A percentile compares a stretch with the other conserved stretches of the same genome.
phyloP scores from a whole-genome alignment of 2,888 invertebrate genomes.

The Drosophila tripunctata region DNA sequence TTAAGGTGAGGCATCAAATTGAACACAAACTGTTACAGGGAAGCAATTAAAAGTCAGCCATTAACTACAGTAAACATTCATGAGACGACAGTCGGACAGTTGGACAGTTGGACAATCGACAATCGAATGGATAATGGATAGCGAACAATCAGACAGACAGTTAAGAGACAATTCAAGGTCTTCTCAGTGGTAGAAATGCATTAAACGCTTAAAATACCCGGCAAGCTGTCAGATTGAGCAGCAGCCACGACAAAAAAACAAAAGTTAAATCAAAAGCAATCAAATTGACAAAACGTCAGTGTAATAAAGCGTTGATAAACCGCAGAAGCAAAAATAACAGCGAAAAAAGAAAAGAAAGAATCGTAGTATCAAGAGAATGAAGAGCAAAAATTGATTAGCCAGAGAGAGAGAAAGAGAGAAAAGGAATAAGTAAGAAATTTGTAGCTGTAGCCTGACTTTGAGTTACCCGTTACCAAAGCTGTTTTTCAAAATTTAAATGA shows the following conservation, averaged over 20 bases:
- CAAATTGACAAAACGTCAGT: conserved; percentile 83
- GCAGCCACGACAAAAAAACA: conserved; percentile 20
- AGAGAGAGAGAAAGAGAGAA: conserved; percentile 4
- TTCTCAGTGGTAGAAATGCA: conserved; percentile 48
- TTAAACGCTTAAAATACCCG: conserved; percentile 49
- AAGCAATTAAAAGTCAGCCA: conserved; percentile 64
- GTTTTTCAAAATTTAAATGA: no score
- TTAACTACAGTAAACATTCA: conserved; percentile 55
- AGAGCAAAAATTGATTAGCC: conserved; percentile 66
- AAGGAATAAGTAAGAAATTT: neutral
- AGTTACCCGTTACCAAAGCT: no score
- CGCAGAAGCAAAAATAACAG: conserved; percentile 61
- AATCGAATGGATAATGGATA: neutral
- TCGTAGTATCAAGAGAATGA: conserved; percentile 25
- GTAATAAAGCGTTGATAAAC: conserved; percentile 82
- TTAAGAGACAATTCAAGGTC: conserved; percentile 65
- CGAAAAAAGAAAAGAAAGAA: conserved; percentile 13
- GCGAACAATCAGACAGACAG: conserved; percentile 7
- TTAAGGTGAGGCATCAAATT: conserved; percentile 47
- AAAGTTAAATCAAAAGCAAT: conserved; percentile 80
- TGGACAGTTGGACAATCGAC: no score
- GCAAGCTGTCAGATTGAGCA: conserved; percentile 36
- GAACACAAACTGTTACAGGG: conserved; percentile 44
- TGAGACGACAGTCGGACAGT: conserved; percentile 6
- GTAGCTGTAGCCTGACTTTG: no score